These are phyloP conservation scores for Sarcophilus harrisii DNA, from an alignment of 2,797 vertebrate species.

Conservation along the genomic window DNA sequence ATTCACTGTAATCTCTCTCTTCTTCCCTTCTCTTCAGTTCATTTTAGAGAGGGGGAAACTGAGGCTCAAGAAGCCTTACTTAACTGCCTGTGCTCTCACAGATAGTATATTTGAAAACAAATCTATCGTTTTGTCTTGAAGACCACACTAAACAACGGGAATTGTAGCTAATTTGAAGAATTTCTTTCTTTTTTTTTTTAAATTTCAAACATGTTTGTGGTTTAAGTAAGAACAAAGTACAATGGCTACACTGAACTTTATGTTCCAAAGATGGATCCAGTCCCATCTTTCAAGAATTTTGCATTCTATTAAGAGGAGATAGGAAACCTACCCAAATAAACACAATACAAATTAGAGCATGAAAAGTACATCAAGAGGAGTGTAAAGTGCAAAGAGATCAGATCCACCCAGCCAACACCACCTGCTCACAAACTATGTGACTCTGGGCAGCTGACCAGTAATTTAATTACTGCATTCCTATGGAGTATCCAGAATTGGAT, in stretches of 20 bases:
- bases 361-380: background rate
- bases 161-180: background rate
- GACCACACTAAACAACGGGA: background rate
- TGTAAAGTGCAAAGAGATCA: background rate
- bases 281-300: background rate
- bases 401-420: background rate
- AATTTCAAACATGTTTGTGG: background rate
- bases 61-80: background rate
- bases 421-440: background rate
- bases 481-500: background rate
- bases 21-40: background rate
- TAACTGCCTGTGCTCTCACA: background rate
- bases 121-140: background rate
- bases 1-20: background rate
- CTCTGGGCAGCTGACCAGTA: background rate
- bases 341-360: background rate
- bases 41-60: background rate
- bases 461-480: background rate
- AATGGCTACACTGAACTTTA: background rate
- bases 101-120: background rate
- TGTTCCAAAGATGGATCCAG: background rate
- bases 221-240: background rate
- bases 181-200: background rate
- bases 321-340: background rate
- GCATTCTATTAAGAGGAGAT: background rate